Conservation (phyloP, 2,888 invertebrate genomes). For the Calliphora vomitoria region DNA sequence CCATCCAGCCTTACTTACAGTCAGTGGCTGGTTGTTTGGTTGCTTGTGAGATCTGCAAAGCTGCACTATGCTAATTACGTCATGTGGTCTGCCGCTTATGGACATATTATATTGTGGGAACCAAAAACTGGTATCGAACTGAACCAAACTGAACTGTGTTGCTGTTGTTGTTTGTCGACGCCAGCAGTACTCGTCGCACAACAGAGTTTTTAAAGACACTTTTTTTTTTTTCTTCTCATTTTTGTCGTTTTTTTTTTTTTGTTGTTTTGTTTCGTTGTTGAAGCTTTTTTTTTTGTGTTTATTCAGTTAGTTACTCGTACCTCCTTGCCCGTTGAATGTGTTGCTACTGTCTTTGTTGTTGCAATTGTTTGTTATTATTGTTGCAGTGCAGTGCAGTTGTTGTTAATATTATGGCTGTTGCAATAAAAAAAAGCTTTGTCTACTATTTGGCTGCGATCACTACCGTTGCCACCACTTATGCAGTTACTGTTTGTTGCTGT, state of each 20-base stretch:
- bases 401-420: constrained; percentile 74
- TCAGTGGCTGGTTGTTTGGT: constrained; percentile 72
- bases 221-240: constrained; percentile 13
- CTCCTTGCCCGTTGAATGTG: constrained; percentile 71
- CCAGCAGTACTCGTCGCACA: constrained; percentile 69
- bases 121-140: constrained; percentile 83
- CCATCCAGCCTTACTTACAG: constrained; percentile 46
- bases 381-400: constrained; percentile 50
- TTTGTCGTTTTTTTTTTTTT: constrained; percentile 24
- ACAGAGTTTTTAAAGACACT: constrained; percentile 66
- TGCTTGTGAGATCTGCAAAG: constrained; percentile 74
- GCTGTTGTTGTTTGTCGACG: constrained; percentile 76
- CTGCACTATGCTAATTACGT: constrained; percentile 84
- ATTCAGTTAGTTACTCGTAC: constrained; percentile 47
- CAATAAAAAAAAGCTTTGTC: constrained; percentile 73
- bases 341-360: constrained; percentile 77
- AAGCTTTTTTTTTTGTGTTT: constrained; percentile 29
- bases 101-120: constrained; percentile 83
- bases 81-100: constrained; percentile 82
- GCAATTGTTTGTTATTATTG: constrained; percentile 72
- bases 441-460: constrained; percentile 74
- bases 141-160: constrained; percentile 67
- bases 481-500: constrained; percentile 46
- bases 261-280: constrained; percentile 17
- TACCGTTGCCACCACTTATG: constrained; percentile 58